These are phyloP conservation scores for Laupala kohalensis DNA, from an alignment of 1,140 invertebrate genomes.

Conservation along the genomic window DNA sequence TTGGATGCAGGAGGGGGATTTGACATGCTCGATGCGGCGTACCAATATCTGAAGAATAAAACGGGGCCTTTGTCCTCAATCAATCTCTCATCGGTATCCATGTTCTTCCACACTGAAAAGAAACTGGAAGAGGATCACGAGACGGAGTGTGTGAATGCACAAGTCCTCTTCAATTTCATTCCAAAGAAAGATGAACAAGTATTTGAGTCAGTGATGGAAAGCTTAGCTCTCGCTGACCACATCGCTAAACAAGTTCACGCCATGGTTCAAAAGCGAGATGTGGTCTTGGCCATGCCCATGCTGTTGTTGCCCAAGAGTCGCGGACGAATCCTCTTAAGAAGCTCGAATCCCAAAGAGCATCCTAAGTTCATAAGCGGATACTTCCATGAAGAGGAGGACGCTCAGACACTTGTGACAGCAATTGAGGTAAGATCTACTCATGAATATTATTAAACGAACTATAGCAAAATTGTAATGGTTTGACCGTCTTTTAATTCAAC, in stretches of 20 bases:
- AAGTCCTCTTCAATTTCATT: background rate
- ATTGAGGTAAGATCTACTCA: slow-evolving; percentile 36
- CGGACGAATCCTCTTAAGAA: slow-evolving; percentile 44
- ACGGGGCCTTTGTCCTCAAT: background rate
- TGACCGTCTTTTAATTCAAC: too few relatives aligned
- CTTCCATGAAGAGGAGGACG: slow-evolving; percentile 58
- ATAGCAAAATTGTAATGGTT: too few relatives aligned
- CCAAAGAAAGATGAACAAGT: background rate
- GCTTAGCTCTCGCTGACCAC: background rate
- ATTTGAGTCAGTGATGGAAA: background rate
- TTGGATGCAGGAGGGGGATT: background rate
- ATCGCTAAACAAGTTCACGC: background rate
- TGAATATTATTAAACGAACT: too few relatives aligned
- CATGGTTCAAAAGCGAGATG: background rate
- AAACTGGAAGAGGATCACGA: background rate
- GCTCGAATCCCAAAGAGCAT: slow-evolving; percentile 56
- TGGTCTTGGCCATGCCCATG: slow-evolving; percentile 18
- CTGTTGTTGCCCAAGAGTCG: slow-evolving; percentile 28
- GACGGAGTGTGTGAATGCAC: background rate
- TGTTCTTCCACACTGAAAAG: background rate
- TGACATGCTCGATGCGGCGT: background rate
- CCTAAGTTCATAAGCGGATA: slow-evolving; percentile 78
- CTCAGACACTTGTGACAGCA: slow-evolving; percentile 50
- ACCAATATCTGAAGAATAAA: background rate
- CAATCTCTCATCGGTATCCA: background rate